Evolutionary conservation across 2,888 invertebrate species (phyloP).

Genomic region (Fragum fragum): DNA sequence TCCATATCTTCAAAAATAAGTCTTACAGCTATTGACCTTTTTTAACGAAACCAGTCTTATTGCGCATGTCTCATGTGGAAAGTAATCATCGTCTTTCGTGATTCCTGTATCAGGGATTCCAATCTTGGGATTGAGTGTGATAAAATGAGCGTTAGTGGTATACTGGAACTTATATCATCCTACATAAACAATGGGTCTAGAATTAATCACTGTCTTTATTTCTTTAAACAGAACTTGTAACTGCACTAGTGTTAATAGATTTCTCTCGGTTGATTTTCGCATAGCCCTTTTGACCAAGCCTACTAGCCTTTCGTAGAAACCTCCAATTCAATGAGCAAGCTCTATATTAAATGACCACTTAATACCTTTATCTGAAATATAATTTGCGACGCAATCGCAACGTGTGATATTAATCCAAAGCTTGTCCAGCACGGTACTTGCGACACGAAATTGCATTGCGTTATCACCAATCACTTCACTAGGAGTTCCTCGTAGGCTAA

Average conservation of each 20-base stretch:
- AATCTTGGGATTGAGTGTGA: slow-evolving; percentile 38
- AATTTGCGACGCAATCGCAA: slow-evolving; percentile 35
- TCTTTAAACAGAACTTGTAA: slow-evolving; percentile 47
- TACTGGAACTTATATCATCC: slow-evolving; percentile 47
- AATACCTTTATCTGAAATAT: slow-evolving; percentile 30
- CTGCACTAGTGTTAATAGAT: slow-evolving; percentile 30
- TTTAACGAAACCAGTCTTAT: slow-evolving; percentile 35
- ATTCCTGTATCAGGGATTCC: slow-evolving; percentile 32
- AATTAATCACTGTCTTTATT: slow-evolving; percentile 42
- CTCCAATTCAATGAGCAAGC: slow-evolving; percentile 54
- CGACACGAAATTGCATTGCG: slow-evolving; percentile 39
- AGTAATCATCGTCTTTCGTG: slow-evolving; percentile 33
- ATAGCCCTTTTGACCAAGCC: slow-evolving; percentile 47
- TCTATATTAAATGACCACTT: slow-evolving; percentile 46
- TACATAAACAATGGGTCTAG: slow-evolving; percentile 50
- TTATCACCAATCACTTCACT: slow-evolving; percentile 34
- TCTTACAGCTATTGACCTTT: slow-evolving; percentile 46
- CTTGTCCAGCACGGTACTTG: slow-evolving; percentile 20
- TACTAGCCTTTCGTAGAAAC: slow-evolving; percentile 51
- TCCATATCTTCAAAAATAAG: slow-evolving; percentile 54
- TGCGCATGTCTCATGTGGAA: slow-evolving; percentile 14
- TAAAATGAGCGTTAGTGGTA: slow-evolving; percentile 41
- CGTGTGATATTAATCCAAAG: slow-evolving; percentile 19
- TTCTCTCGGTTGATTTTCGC: slow-evolving; percentile 42
- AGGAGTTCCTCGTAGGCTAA: slow-evolving; percentile 22